Base-by-base conservation (phyloP, 2,113 vertebrate genomes). In the Lagenorhynchus albirostris region DNA sequence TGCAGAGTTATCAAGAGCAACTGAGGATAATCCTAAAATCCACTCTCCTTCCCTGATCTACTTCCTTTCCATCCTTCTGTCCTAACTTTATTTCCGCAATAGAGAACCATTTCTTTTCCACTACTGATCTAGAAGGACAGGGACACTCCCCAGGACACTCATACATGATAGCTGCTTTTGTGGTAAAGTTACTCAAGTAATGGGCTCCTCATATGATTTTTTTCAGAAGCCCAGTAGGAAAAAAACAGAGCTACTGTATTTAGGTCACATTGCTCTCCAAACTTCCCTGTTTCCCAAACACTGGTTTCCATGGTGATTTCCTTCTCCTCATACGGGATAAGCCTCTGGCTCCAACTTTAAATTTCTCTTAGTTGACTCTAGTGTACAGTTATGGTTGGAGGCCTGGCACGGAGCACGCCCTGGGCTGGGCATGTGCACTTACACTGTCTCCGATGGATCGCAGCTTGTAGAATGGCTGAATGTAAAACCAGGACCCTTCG, bases 401-500 rank as follows among this genome's bases (percentile, higher is more conserved):
- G 33, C 68, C 0, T 0, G 29, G 74, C 25, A 26, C 0, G 3
- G 33, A 31, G 11, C 13, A 0, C 23, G 8, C 12, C 33, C 12
- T 6, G 12, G 33, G 18, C 3, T 1, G 15, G 18, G 33, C 26
- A 2, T 20, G 0, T 11, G 47, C 93, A 99, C 99, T 99, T 97
- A 99, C 99, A 6, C 99, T 99, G 98, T 99, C 99, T 73, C 99
- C 99, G 29, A 99, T 99, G 98, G 99, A 99, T 15, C 99, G 99
- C 50, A 99, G 99, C 77, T 99, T 99, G 99, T 99, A 99, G 98
- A 99, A 99, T 0, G 99, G 99, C 91, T 99, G 99, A 74, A 99
- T 99, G 98, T 99, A 99, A 98, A 99, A 99, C 99, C 99, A 99
- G 98, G 99, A 99, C 1, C 99, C 99, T 93, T 99, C 99, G 2